Base-by-base conservation (phyloP, 2,113 vertebrate species). In the Motacilla alba region DNA sequence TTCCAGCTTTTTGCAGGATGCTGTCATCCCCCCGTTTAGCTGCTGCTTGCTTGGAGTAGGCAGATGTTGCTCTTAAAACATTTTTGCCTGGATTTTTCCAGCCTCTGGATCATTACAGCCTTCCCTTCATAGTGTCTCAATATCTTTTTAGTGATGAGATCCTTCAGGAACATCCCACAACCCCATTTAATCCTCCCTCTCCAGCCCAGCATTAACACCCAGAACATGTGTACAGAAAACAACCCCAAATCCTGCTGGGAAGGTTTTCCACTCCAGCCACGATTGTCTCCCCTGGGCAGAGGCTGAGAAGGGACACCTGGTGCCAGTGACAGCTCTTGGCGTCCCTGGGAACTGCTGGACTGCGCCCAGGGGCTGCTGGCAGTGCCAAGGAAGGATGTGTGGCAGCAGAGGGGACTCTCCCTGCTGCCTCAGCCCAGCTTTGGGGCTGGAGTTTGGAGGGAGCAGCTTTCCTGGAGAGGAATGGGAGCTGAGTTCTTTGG, bases 1-100 rank as follows among this genome's bases (percentile, higher is more conserved):
- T 90, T 84, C 53, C 5, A 63, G 93, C 93, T 94, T 37, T 87
- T 91, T 95, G 89, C 77, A 28, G 76, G 90, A 89, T 94, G 93
- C 56, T 95, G 79, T 91, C 95, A 82, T 88, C 81, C 76, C 52
- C 41, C 82, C 60, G 22, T 59, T 87, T 66, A 87, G 91, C 84
- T 87, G 89, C 89, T 0, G 74, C 66, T 74, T 28, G 19, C 88
- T 85, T 69, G 7, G 50, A 83, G 78, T 15, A 62, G 50, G 75
- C 89, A 90, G 92, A 91, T 88, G 87, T 87, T 74, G 72, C 82
- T 86, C 75, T 91, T 86, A 67, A 83, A 93, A 26, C 1, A 0
- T 62, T 90, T 39, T 46, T 68, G 44, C 53, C 49, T 49, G 67
- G 49, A 60, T 91, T 50, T 43, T 35, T 76, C 30, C 13, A 2